Conservation (phyloP, 2,113 vertebrate species). For the Mesitornis unicolor region DNA sequence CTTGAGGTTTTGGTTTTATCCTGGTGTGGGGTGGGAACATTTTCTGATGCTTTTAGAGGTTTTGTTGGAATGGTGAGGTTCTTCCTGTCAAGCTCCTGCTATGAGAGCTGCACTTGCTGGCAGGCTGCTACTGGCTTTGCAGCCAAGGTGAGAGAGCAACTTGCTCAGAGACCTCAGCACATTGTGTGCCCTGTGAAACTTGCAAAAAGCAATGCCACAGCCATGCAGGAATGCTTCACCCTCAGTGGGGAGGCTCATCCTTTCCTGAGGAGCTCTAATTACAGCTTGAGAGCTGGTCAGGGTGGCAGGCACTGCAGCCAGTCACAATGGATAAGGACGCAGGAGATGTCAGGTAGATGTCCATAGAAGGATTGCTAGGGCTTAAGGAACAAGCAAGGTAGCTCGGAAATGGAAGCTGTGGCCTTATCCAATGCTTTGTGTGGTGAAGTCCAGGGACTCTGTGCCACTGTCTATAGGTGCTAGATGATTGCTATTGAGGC, state of each 20-base stretch:
- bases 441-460: not conserved
- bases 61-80: not conserved
- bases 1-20: not conserved
- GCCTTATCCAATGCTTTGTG: not conserved
- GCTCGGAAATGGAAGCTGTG: not conserved
- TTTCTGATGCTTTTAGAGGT: not conserved
- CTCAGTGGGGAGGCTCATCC: not conserved
- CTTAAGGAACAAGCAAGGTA: fast-evolving
- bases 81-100: not conserved
- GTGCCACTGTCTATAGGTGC: too few relatives aligned
- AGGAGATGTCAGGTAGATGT: not conserved
- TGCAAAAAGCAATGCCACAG: not conserved
- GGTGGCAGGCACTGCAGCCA: not conserved
- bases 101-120: fast-evolving
- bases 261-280: not conserved
- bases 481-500: not conserved
- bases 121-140: not conserved
- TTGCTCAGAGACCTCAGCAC: not conserved
- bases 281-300: not conserved
- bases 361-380: not conserved
- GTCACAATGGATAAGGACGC: not conserved
- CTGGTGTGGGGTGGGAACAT: not conserved
- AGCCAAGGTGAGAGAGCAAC: not conserved
- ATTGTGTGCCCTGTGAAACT: fast-evolving
- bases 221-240: fast-evolving